Evolutionary conservation across 1,140 invertebrate species (phyloP).

Genomic region (Macrotrachela quadricornifera): DNA sequence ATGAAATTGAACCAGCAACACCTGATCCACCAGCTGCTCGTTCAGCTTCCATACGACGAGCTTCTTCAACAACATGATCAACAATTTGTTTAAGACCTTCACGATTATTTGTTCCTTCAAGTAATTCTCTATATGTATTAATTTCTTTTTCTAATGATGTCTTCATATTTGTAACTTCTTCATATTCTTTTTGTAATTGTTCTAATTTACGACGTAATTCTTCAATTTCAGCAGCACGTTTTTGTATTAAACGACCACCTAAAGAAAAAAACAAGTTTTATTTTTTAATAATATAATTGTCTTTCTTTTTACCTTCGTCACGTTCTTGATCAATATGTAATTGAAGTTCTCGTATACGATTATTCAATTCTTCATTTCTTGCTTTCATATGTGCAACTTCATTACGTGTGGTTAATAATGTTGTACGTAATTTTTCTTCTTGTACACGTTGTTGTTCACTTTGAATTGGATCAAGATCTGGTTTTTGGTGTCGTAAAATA

Average conservation of each 20-base stretch:
- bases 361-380: background rate
- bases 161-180: slow-evolving; percentile 8
- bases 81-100: background rate
- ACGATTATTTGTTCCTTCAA: slow-evolving; percentile 1
- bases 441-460: background rate
- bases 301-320: no score
- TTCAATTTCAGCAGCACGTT: background rate
- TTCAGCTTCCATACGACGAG: background rate
- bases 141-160: slow-evolving; percentile 8
- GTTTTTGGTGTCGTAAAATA: background rate
- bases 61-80: background rate
- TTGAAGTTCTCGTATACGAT: background rate
- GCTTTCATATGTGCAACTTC: background rate
- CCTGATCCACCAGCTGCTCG: background rate
- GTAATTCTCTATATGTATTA: slow-evolving; percentile 3
- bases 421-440: background rate
- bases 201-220: slow-evolving; percentile 2
- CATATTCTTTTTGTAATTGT: slow-evolving; percentile 4
- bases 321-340: background rate
- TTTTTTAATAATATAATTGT: no score
- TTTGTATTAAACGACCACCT: no score
- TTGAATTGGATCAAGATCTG: background rate
- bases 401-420: background rate
- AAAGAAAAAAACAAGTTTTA: no score
- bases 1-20: background rate